Evolutionary conservation across 2,113 vertebrate species (phyloP).

Genomic region (Nettapus auritus): DNA sequence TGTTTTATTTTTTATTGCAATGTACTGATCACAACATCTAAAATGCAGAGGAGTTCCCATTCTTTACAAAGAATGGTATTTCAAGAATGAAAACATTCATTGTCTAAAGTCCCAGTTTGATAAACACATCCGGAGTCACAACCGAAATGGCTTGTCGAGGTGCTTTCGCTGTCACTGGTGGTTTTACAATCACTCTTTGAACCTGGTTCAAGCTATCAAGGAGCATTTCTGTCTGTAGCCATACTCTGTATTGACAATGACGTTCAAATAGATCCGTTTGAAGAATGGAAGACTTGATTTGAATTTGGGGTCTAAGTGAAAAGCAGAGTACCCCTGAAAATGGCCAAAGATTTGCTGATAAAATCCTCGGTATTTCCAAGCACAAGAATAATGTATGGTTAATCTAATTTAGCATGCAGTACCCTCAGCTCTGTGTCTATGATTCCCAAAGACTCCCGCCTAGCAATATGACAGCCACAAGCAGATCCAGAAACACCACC

Average conservation of each 20-base stretch:
- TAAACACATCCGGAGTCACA: neutral
- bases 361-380: neutral
- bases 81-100: neutral
- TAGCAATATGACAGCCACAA: neutral
- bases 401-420: neutral
- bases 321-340: neutral
- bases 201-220: neutral
- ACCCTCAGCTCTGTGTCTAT: neutral
- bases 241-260: neutral
- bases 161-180: neutral
- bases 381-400: neutral
- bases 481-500: neutral
- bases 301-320: neutral
- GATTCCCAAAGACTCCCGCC: neutral
- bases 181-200: neutral
- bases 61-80: neutral
- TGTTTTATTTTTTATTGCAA: neutral
- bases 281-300: neutral
- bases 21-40: neutral
- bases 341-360: neutral
- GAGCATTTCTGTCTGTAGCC: neutral
- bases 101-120: neutral
- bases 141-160: neutral
- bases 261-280: neutral
- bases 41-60: neutral